Percentiles rank a stretch among this genome's conserved stretches.
phyloP scores from a whole-genome alignment of 1,140 invertebrate species.

The Macrocentrus cingulum region DNA sequence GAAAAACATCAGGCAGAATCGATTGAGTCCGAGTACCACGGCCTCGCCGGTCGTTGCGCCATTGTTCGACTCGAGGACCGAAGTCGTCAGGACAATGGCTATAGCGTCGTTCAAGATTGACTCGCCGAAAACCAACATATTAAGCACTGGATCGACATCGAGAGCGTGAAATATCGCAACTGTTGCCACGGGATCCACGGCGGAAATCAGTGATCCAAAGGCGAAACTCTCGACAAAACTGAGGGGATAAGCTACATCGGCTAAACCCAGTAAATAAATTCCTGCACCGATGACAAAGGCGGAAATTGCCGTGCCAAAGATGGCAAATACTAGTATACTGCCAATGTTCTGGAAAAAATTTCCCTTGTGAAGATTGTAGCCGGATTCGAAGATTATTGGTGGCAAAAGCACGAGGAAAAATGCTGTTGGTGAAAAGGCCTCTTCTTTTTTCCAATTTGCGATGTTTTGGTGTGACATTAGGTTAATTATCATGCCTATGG shows the following conservation, averaged over 20 bases:
- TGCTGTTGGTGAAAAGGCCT: conserved; percentile 94
- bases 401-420: conserved; percentile 97
- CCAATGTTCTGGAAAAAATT: conserved; percentile 99
- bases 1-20: conserved; percentile 98
- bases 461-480: conserved; percentile 87
- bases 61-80: conserved; percentile 77
- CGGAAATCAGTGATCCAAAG: conserved; percentile 97
- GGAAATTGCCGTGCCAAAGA: conserved; percentile 94
- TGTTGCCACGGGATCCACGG: conserved; percentile 97
- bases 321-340: conserved; percentile 92
- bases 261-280: conserved; percentile 89
- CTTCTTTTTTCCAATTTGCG: conserved; percentile 93
- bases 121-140: conserved; percentile 99
- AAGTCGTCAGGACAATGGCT: conserved; percentile 94
- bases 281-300: conserved; percentile 93
- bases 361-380: conserved; percentile 97
- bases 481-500: conserved; percentile 90
- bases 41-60: conserved; percentile 73
- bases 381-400: conserved; percentile 98
- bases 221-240: conserved; percentile 97
- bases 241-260: conserved; percentile 85
- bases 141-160: conserved; percentile 92
- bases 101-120: conserved; percentile 98
- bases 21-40: conserved; percentile 84
- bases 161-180: conserved; percentile 98